Evolutionary conservation across 2,113 vertebrate species (phyloP).

Genomic region (Syngnathus floridae): DNA sequence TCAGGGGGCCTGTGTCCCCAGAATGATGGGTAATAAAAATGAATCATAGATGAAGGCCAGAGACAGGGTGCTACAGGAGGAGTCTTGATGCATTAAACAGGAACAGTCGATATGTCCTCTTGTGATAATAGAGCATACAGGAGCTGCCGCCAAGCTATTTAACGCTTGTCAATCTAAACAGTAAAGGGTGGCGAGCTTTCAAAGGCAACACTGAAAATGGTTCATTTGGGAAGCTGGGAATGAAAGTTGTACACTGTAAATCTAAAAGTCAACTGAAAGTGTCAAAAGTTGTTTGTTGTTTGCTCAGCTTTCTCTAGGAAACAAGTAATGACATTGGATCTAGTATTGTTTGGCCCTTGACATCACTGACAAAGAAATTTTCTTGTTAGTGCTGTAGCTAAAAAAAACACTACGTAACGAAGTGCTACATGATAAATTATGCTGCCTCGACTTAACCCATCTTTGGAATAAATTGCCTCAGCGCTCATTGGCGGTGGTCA

Average conservation of each 20-base stretch:
- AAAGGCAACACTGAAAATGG: conserved; percentile 27
- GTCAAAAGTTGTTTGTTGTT: conserved; percentile 8
- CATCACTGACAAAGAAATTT: conserved; percentile 10
- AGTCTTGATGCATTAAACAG: conserved; percentile 72
- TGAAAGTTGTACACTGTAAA: conserved; percentile 21
- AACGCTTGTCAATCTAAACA: conserved; percentile 68
- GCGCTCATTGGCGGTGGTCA: conserved; percentile 56
- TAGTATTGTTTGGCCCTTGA: neutral
- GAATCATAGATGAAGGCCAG: conserved; percentile 76
- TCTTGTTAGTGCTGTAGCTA: conserved; percentile 27
- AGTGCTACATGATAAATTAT: conserved; percentile 40
- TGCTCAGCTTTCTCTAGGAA: neutral
- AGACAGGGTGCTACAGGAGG: conserved; percentile 68
- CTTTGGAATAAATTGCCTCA: conserved; percentile 50
- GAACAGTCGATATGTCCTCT: conserved; percentile 72
- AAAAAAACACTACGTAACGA: conserved; percentile 44
- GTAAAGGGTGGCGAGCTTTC: conserved; percentile 29
- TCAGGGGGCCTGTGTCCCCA: conserved; percentile 59
- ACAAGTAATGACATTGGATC: neutral
- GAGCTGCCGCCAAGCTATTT: conserved; percentile 65
- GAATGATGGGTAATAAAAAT: conserved; percentile 78
- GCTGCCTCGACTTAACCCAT: conserved; percentile 36
- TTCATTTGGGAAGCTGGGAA: conserved; percentile 29
- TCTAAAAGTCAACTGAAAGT: conserved; percentile 6
- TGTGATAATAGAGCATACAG: conserved; percentile 73